A percentile compares a stretch with the other conserved stretches of the same genome.
Evolutionary conservation across 1,140 invertebrate genomes (phyloP).

Genomic region (Macrobrachium nipponense): DNA sequence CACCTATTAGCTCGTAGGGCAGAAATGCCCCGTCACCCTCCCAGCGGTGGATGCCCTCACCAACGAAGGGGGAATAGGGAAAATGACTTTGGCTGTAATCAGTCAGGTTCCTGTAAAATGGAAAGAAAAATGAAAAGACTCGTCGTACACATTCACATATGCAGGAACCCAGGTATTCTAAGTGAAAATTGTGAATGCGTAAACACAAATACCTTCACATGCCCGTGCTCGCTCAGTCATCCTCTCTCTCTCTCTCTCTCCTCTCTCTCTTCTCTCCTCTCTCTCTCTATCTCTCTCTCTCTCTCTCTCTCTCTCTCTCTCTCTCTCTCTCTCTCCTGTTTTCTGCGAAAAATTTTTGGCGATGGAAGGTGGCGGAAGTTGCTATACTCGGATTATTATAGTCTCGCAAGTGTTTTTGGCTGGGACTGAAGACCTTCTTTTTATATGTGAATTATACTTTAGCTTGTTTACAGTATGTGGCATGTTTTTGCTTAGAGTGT

Average conservation of each 20-base stretch:
- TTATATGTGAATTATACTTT: background rate
- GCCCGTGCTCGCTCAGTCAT: slow-evolving; percentile 1
- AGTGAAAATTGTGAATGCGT: background rate
- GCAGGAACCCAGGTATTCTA: background rate
- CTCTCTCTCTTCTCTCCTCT: slow-evolving; percentile 26
- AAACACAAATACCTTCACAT: slow-evolving; percentile 17
- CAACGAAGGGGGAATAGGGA: background rate
- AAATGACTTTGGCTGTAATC: background rate
- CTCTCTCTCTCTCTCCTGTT: background rate
- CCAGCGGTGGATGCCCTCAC: too few relatives aligned
- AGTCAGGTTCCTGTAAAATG: background rate
- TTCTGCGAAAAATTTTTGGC: background rate
- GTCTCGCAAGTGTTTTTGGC: background rate
- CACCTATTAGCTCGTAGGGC: too few relatives aligned
- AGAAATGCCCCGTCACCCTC: too few relatives aligned
- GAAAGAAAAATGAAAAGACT: background rate
- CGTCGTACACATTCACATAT: background rate
- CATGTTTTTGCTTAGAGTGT: too few relatives aligned
- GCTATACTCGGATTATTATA: background rate
- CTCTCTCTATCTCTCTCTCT: slow-evolving; percentile 22
- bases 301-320: slow-evolving; percentile 21
- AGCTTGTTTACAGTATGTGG: background rate
- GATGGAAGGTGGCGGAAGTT: background rate
- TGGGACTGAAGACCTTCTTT: background rate
- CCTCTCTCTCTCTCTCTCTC: slow-evolving; percentile 24